Base-by-base conservation (phyloP, 1,140 invertebrate species). In the Drepana arcuata region DNA sequence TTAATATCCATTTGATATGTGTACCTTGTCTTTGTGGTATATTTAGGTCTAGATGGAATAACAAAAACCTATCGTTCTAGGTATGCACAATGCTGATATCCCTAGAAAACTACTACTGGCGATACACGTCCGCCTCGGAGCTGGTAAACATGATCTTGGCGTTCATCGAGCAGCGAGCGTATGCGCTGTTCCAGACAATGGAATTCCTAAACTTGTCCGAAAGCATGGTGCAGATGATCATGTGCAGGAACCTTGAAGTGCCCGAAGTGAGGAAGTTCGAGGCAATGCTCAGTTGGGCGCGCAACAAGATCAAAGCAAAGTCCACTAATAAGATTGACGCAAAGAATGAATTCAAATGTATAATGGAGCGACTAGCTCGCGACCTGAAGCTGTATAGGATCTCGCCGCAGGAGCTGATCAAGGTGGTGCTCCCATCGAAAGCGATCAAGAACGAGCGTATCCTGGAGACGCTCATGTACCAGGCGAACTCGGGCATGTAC, bases 171-270 rank as follows among this genome's bases (percentile, higher is more conserved):
- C 92, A 93, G 30, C 86, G 93, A 58, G 93, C 94, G 1, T 89
- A 89, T 42, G 87, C 93, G 52, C 83, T 97, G 11, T 96, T 97
- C 71, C 90, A 93, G 46, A 91, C 88, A 16, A 74, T 88, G 1
- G 94, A 96, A 58, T 97, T 95, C 61, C 81, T 96, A 0, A 91
- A 90, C 21, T 86, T 97, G 2, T 96, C 94, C 36, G 95, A 97
- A 65, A 96, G 94, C 0, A 95, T 97, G 94, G 94, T 97, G 0
- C 93, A 95, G 70, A 94, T 94, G 92, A 95, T 97, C 41, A 95
- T 97, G 92, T 93, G 90, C 68, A 88, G 91, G 1, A 91, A 93
- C 60, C 84, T 96, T 27, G 92, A 95, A 58, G 90, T 95, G 9
- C 88, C 92, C 0, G 95, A 97, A 75, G 91, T 96, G n/a, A 87